Percentiles rank a stretch among this genome's conserved stretches.
Conservation (phyloP, 2,113 vertebrate species). For the Nerophis ophidion region DNA sequence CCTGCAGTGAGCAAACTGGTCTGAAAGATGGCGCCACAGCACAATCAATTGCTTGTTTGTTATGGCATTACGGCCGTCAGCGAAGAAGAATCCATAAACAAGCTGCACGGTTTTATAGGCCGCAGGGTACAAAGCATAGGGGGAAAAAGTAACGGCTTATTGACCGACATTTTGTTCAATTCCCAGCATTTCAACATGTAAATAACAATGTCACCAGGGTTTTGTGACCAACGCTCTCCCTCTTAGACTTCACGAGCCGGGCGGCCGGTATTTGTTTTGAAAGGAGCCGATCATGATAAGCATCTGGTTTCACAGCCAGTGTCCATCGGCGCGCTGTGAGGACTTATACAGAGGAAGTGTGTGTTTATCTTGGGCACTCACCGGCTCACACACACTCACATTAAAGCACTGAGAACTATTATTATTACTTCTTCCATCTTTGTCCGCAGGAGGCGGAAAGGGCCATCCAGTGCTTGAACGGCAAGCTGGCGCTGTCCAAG, state of each 20-base stretch:
- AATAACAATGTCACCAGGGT: background rate
- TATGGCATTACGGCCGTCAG: no score
- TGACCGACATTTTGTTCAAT: no score
- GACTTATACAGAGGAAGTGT: conserved; percentile 60
- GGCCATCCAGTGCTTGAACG: conserved; percentile 94
- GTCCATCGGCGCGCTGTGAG: conserved; percentile 59
- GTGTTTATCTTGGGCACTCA: conserved; percentile 52
- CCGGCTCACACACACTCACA: conserved; percentile 15
- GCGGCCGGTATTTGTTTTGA: conserved; percentile 44
- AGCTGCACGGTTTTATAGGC: no score
- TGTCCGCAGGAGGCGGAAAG: conserved; percentile 86
- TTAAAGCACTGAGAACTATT: conserved; percentile 7
- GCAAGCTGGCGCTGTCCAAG: conserved; percentile 95
- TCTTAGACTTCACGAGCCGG: conserved; percentile 25
- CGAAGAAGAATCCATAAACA: no score
- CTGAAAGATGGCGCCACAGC: no score
- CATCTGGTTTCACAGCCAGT: conserved; percentile 60
- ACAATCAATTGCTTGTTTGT: no score
- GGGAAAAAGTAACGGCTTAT: no score
- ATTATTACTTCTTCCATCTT: background rate
- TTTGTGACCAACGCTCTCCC: background rate
- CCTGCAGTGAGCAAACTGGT: no score
- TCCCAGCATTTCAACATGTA: no score
- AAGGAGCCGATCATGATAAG: conserved; percentile 51
- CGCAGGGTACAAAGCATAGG: no score